Conservation (phyloP, 2,888 invertebrate species). For the Cancer borealis region DNA sequence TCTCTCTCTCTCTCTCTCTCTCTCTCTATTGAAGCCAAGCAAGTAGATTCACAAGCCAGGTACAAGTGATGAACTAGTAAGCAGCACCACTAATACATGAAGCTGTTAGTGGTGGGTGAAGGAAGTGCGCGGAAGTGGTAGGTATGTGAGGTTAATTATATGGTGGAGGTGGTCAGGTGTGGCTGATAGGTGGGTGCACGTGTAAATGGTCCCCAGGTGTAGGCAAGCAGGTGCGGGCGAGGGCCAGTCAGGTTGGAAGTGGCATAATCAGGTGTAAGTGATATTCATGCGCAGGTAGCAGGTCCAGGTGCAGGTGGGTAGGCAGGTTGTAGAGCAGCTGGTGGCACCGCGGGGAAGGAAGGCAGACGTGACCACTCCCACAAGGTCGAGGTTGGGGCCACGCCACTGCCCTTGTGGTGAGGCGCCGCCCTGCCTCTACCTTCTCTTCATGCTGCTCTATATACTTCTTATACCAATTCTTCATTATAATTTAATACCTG, state of each 20-base stretch:
- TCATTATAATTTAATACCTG: neutral
- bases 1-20: neutral
- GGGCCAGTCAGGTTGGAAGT: conserved; percentile 14
- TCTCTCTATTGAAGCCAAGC: neutral
- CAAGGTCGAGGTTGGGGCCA: conserved; percentile 38
- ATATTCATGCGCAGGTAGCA: conserved; percentile 41
- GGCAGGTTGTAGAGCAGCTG: neutral
- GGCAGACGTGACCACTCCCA: neutral
- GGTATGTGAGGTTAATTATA: neutral
- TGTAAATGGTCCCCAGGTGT: conserved; percentile 42
- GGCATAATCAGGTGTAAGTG: conserved; percentile 16
- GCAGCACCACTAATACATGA: neutral
- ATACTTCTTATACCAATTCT: neutral
- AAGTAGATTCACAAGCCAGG: neutral
- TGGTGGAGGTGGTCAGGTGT: neutral
- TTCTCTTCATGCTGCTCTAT: neutral
- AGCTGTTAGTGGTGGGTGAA: neutral
- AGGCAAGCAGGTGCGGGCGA: neutral
- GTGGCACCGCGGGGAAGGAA: conserved; percentile 7
- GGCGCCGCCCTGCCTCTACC: neutral
- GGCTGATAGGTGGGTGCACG: neutral
- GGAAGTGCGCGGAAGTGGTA: conserved; percentile 14
- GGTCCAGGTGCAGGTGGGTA: conserved; percentile 26
- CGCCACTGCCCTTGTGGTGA: neutral
- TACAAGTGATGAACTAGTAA: neutral